Evolutionary conservation across 1,140 invertebrate species (phyloP), one percentile per base, ranked within the genome.

Genomic region (Sinonovacula constricta): DNA sequence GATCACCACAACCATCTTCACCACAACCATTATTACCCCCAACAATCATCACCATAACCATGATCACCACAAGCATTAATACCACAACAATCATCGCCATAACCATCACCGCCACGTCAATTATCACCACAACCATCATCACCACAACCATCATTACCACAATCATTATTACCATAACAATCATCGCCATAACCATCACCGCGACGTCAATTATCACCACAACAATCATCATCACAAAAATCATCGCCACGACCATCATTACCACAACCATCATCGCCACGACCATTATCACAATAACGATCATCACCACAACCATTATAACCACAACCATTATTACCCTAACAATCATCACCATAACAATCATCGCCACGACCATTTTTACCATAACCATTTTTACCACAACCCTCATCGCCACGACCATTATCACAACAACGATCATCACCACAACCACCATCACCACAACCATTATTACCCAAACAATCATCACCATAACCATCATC

Each of bases 51-150:
- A n/a, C n/a, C n/a, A n/a, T n/a, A n/a, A n/a, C n/a, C n/a, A n/a
- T n/a, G n/a, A n/a, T n/a, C n/a, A n/a, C n/a, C n/a, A n/a, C n/a
- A n/a, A n/a, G n/a, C n/a, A n/a, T n/a, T n/a, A n/a, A n/a, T n/a
- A n/a, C n/a, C n/a, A n/a, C n/a, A n/a, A n/a, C n/a, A n/a, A n/a
- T n/a, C n/a, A n/a, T n/a, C n/a, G n/a, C n/a, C n/a, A n/a, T n/a
- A n/a, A n/a, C n/a, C n/a, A n/a, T n/a, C n/a, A n/a, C n/a, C 71
- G 70, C 24, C 62, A 70, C 28, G 63, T 24, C 36, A 62, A 70
- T 33, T 39, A 70, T 49, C 63, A 39, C 30, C n/a, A n/a, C n/a
- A n/a, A n/a, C n/a, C n/a, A n/a, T n/a, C n/a, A n/a, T n/a, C n/a
- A n/a, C n/a, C n/a, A n/a, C n/a, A n/a, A n/a, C n/a, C n/a, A n/a